Base-by-base conservation (phyloP, 2,113 vertebrate genomes). In the Cacatua alba region DNA sequence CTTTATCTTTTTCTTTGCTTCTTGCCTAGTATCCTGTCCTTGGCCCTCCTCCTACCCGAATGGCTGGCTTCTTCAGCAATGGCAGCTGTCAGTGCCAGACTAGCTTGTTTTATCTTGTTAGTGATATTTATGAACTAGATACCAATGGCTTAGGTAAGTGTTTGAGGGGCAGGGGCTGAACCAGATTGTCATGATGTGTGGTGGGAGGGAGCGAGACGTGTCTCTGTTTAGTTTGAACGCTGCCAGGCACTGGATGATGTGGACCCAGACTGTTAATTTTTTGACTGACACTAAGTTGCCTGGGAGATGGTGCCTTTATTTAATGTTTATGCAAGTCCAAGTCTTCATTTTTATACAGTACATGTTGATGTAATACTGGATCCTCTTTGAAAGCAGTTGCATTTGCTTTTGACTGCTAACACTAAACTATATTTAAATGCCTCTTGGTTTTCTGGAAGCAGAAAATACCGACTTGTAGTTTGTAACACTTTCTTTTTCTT, bases 51-150 rank as follows among this genome's bases (percentile, higher is more conserved):
- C 97, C 99, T 85, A 99, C 99, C 68, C 99, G 99, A 78, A 98
- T 99, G 98, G 97, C 97, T 82, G 92, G 98, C 25, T 99, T 99
- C 91, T 97, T 99, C 95, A 98, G 98, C 94, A 98, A 98, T 55
- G 99, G 99, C 82, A 98, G 98, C 98, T 99, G 98, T 93, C 98
- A 99, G 46, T 99, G 99, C 97, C 99, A 99, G 98, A 98, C 98
- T 52, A 98, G 98, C 33, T 98, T 99, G 64, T 98, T 99, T 94
- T 98, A 99, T 95, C 98, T 99, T 78, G 98, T 99, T 68, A 98
- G 97, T 87, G 98, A 99, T 95, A 97, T 99, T 69, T 99, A 99
- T 97, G 98, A 99, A 91, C 98, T 99, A 91, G 99, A 99, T 94
- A 97, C 96, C 53, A 97, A 96, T 69, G 99, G 99, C 83, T 98